Conservation (phyloP, 2,113 vertebrate genomes). For the Alces alces region DNA sequence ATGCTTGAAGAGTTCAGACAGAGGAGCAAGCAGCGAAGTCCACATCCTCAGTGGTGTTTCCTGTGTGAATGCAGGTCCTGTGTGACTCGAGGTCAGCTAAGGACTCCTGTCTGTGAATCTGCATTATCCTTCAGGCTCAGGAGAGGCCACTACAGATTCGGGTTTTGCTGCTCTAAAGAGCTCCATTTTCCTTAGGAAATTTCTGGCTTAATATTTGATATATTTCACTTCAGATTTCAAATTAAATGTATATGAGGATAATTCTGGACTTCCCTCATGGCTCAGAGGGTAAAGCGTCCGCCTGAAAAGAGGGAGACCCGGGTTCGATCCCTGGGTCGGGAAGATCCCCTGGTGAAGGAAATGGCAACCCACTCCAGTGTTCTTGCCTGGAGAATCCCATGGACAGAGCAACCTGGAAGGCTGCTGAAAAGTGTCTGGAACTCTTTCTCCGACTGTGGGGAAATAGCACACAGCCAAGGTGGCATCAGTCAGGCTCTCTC, state of each 20-base stretch:
- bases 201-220: neutral
- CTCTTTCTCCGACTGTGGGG: neutral
- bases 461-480: neutral
- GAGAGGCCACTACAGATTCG: neutral
- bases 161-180: neutral
- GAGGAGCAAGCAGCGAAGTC: neutral
- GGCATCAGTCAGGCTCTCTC: neutral
- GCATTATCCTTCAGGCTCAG: neutral
- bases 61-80: neutral
- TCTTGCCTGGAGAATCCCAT: neutral
- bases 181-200: neutral
- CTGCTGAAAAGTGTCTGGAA: neutral
- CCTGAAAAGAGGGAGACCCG: neutral
- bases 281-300: neutral
- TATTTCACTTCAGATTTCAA: neutral
- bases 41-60: neutral
- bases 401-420: neutral
- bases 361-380: neutral
- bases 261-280: neutral
- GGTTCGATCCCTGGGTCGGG: neutral
- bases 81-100: neutral
- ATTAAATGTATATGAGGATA: neutral
- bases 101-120: neutral
- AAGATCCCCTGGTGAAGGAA: neutral
- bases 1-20: neutral